Conservation (phyloP, 2,888 invertebrate species). For the Melieria omissa region DNA sequence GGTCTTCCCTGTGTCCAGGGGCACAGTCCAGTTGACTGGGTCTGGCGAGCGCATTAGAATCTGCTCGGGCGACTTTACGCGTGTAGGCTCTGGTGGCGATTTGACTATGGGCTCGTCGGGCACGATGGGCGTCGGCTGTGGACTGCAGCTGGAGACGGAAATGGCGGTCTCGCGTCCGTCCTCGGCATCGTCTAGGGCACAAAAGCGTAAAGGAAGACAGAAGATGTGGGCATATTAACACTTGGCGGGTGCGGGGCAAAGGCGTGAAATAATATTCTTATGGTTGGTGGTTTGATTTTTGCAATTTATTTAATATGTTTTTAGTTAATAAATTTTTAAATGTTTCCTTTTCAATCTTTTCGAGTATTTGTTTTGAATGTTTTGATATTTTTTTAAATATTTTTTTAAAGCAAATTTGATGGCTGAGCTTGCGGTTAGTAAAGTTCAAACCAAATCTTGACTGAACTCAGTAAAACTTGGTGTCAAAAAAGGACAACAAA, state of each 20-base stretch:
- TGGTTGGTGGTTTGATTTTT: slow-evolving; percentile 41
- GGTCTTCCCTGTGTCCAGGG: slow-evolving; percentile 91
- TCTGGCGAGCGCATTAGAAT: slow-evolving; percentile 93
- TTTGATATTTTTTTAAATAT: not conserved
- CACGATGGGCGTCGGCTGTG: slow-evolving; percentile 61
- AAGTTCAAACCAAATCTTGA: slow-evolving; percentile 15
- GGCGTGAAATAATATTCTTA: slow-evolving; percentile 45
- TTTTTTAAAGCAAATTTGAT: slow-evolving; percentile 9
- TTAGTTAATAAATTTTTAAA: not conserved
- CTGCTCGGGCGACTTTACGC: slow-evolving; percentile 93
- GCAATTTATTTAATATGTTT: slow-evolving; percentile 16
- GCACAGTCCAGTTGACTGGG: slow-evolving; percentile 95
- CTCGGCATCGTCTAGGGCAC: slow-evolving; percentile 60
- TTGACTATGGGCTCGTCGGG: slow-evolving; percentile 80
- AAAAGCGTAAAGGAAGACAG: slow-evolving; percentile 28
- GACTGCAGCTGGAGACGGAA: slow-evolving; percentile 64
- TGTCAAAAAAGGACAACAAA: not conserved
- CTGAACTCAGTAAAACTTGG: slow-evolving; percentile 17
- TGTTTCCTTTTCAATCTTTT: not conserved
- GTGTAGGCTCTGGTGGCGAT: slow-evolving; percentile 91
- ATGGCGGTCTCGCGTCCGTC: slow-evolving; percentile 62
- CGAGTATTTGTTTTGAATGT: not conserved
- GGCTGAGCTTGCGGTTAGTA: slow-evolving; percentile 24
- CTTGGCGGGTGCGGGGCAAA: not conserved
- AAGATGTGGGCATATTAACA: slow-evolving; percentile 6